Evolutionary conservation across 2,888 invertebrate genomes (phyloP), one percentile per base, ranked within the genome.

Genomic region (Yponomeuta plumbellus): DNA sequence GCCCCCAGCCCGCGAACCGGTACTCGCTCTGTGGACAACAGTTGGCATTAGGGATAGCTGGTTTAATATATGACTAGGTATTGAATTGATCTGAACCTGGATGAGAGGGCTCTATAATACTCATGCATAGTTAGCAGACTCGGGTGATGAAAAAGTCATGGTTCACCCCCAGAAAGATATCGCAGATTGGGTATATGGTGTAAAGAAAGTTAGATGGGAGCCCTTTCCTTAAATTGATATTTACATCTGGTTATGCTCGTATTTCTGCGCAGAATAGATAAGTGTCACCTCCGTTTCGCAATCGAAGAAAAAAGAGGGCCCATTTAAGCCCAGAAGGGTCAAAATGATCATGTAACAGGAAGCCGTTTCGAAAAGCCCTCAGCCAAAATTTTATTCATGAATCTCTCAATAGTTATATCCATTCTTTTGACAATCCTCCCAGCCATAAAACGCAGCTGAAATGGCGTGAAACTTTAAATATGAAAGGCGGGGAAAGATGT

Each of bases 391-490:
- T 79, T 79, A 78, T 78, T 78, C 77, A 79, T 78, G 72, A 69
- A 67, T 69, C 69, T 71, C 69, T 70, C 67, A 67, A 68, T 72
- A 71, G 71, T 79, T 80, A 80, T 80, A 80, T 78, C 78, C 77
- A 80, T 83, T 80, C 80, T 74, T 70, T 73, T 72, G 73, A 75
- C 79, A 78, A 80, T 79, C 76, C 75, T 73, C 72, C 71, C 69
- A 67, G 75, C 77, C 79, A 81, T 81, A 85, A 86, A 85, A 76
- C 76, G 82, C 80, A 61, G 56, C 67, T 26, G 56, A 57, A 52
- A 65, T n/a, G 22, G 56, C 66, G 74, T 17, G 70, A 73, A 86
- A 88, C 80, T 89, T 88, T 86, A 88, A 88, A 88, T 86, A 86
- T 83, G 82, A 84, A 86, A 81, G 74, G 79, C 80, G 79, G 74